Conservation (phyloP, 2,113 vertebrate genomes). For the Pogonocichla stellata region DNA sequence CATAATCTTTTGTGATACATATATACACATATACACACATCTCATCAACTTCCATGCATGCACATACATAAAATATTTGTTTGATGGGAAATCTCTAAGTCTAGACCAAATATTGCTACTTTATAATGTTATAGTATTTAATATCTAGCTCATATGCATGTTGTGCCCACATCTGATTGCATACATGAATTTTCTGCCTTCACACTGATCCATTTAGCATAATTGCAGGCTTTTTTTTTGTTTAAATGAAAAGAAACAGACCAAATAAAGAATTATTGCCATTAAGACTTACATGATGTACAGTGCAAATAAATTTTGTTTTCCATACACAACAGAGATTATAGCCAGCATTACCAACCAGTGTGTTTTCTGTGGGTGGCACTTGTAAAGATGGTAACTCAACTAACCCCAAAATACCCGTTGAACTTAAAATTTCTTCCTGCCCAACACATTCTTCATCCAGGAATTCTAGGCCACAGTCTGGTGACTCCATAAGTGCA, state of each 20-base stretch:
- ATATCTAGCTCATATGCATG: background rate
- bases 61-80: background rate
- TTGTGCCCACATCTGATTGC: slow-evolving; percentile 2
- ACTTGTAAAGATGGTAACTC: background rate
- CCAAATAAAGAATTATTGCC: background rate
- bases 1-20: background rate
- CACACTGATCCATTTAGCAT: background rate
- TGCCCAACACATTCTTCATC: background rate
- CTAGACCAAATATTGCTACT: background rate
- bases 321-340: background rate
- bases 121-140: background rate
- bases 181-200: slow-evolving; percentile 13
- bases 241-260: background rate
- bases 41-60: background rate
- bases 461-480: background rate
- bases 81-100: background rate
- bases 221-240: background rate
- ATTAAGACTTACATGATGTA: background rate
- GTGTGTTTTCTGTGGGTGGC: background rate
- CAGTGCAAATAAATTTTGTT: background rate
- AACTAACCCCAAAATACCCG: background rate
- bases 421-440: background rate
- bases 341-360: background rate
- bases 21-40: background rate
- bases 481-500: background rate